These are phyloP conservation scores for Campylorhamphus procurvoides DNA, from an alignment of 2,113 vertebrate species.

Conservation along the genomic window DNA sequence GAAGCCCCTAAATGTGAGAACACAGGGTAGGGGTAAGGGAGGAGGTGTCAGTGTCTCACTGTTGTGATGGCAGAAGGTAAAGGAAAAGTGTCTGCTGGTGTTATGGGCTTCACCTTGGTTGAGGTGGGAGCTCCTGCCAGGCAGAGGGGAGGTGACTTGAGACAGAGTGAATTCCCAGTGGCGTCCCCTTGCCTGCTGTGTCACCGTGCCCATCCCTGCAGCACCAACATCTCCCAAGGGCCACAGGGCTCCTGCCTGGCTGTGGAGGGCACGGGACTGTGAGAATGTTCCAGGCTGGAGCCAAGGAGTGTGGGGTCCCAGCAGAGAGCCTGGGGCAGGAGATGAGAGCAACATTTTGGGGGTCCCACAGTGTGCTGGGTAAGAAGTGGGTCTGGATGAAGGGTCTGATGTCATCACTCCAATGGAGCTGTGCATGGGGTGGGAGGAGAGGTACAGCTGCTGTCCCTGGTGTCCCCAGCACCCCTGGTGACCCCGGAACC, in stretches of 20 bases:
- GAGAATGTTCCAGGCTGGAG: neutral
- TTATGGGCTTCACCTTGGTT: fast-evolving
- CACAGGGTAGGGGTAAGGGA: neutral
- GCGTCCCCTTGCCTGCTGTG: fast-evolving
- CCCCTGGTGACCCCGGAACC: neutral
- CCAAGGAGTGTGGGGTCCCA: neutral
- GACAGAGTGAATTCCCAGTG: fast-evolving
- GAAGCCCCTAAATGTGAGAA: neutral
- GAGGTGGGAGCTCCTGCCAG: fast-evolving
- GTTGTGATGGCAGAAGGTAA: neutral
- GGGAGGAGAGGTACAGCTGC: neutral
- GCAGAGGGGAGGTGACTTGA: neutral
- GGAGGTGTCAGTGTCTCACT: neutral
- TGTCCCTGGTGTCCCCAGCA: neutral
- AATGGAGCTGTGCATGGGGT: fast-evolving
- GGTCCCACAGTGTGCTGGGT: neutral
- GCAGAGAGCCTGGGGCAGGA: neutral
- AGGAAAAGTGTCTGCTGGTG: fast-evolving
- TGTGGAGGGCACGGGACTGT: fast-evolving
- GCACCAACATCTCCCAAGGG: neutral
- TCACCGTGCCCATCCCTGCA: fast-evolving
- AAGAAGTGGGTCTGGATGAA: neutral
- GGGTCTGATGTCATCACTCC: fast-evolving
- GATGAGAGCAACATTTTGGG: neutral
- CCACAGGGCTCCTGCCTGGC: fast-evolving